Conservation (phyloP, 1,140 invertebrate genomes). For the Acromyrmex heyeri region DNA sequence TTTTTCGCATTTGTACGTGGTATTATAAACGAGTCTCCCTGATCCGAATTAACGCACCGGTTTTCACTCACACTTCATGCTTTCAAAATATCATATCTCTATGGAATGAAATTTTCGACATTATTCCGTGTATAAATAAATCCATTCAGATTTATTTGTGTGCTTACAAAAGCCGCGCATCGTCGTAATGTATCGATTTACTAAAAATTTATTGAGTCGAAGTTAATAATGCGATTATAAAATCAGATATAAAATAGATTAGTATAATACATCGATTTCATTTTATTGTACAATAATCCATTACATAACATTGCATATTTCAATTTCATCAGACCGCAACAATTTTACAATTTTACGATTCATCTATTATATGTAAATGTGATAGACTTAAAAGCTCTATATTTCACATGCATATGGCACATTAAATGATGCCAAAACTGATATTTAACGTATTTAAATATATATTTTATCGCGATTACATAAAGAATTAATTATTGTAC, state of each 20-base stretch:
- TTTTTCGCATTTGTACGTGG: slow-evolving; percentile 33
- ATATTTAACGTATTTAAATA: not conserved
- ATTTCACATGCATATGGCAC: not conserved
- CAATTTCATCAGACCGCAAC: not conserved
- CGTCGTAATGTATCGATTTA: slow-evolving; percentile 44
- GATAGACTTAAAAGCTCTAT: not conserved
- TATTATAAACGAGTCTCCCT: slow-evolving; percentile 31
- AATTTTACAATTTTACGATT: not conserved
- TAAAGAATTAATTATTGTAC: not conserved
- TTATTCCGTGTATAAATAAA: slow-evolving; percentile 43
- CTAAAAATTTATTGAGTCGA: slow-evolving; percentile 33
- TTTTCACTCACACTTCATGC: slow-evolving; percentile 30
- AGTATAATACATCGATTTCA: not conserved
- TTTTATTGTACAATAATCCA: not conserved
- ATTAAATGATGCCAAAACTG: not conserved
- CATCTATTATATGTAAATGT: not conserved
- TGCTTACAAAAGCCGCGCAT: not conserved
- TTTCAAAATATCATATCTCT: slow-evolving; percentile 48
- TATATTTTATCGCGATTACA: not conserved
- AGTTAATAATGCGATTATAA: slow-evolving; percentile 48
- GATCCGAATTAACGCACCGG: slow-evolving; percentile 47
- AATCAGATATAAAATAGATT: slow-evolving; percentile 27
- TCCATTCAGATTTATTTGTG: slow-evolving; percentile 29
- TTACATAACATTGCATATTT: not conserved
- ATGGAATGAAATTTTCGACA: slow-evolving; percentile 39